Evolutionary conservation across 2,888 invertebrate genomes (phyloP), one percentile per base, ranked within the genome.

Genomic region (Empis stercorea): DNA sequence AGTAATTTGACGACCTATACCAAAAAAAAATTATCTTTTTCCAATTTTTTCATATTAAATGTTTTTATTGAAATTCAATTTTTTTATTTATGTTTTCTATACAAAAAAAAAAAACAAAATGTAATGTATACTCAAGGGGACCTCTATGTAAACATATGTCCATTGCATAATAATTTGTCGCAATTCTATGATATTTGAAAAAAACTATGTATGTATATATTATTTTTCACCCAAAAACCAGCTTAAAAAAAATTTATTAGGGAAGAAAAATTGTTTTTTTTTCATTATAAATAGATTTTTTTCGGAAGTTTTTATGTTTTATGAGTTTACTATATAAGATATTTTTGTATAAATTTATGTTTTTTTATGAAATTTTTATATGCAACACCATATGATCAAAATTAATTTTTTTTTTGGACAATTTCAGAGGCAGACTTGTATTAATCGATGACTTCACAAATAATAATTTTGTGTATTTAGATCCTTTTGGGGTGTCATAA

Each of bases 91-190:
- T 20, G 23, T 27, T 7, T 27, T 27, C 23, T 9, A 34, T 34
- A 34, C n/a, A n/a, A 34, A n/a, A 34, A 34, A 32, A 32, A 34
- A 34, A 34, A n/a, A 34, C 32, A 32, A n/a, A n/a, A n/a, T n/a
- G n/a, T 32, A 32, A 11, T 32, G 32, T 17, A 40, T 23, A 40
- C 40, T 20, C 40, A 27, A 43, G 44, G 44, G 36, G 48, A 23
- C 48, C 48, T 44, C 44, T 44, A 48, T 48, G 44, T 48, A 44
- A 48, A 48, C 48, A 48, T 40, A 48, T 48, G 48, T 48, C 48
- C 27, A 40, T 40, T 40, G 40, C 40, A 40, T 40, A 40, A 40
- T 40, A 40, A 40, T 40, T 40, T 40, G 40, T 40, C 40, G 27
- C 40, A 40, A 40, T 40, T 40, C 27, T 23, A 40, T n/a, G n/a